Percentiles rank a stretch among this genome's conserved stretches.
These are phyloP conservation scores for Drosophila trapezifrons DNA, from an alignment of 1,140 invertebrate species.

Conservation along the genomic window DNA sequence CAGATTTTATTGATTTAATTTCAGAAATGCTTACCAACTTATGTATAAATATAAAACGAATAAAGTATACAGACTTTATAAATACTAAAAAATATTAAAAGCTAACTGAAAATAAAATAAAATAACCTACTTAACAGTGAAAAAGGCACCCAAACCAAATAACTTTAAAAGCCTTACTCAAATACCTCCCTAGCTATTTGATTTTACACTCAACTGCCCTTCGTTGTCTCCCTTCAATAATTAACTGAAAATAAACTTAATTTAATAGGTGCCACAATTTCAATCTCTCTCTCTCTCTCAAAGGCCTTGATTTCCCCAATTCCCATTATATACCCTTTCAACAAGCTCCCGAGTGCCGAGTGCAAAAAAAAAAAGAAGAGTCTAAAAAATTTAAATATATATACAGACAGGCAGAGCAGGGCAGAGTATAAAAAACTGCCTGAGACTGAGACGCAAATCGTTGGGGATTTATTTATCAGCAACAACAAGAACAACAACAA, in stretches of 20 bases:
- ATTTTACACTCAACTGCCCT: neutral
- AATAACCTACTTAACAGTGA: neutral
- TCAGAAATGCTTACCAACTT: neutral
- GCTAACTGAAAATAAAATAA: neutral
- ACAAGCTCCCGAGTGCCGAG: constrained; percentile 36
- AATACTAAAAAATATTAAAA: too few species aligned
- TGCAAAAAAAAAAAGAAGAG: constrained; percentile 32
- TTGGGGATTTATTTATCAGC: constrained; percentile 72
- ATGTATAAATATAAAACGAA: neutral
- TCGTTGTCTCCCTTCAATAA: neutral
- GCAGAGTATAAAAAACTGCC: constrained; percentile 41
- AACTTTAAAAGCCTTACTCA: neutral
- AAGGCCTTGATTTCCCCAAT: constrained; percentile 1
- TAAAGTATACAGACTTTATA: neutral
- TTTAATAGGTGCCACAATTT: constrained; percentile 26
- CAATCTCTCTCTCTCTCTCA: neutral
- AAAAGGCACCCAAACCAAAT: neutral
- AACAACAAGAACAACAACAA: constrained; percentile 35
- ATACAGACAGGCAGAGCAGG: constrained; percentile 11
- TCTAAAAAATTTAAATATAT: constrained; percentile 69
- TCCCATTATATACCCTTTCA: constrained; percentile 38
- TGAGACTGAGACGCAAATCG: constrained; percentile 59
- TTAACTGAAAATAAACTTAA: constrained; percentile 8
- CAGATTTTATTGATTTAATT: neutral
- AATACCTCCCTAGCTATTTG: neutral